These are phyloP conservation scores for Callaeas wilsoni DNA, from an alignment of 2,113 vertebrate species.

Conservation along the genomic window DNA sequence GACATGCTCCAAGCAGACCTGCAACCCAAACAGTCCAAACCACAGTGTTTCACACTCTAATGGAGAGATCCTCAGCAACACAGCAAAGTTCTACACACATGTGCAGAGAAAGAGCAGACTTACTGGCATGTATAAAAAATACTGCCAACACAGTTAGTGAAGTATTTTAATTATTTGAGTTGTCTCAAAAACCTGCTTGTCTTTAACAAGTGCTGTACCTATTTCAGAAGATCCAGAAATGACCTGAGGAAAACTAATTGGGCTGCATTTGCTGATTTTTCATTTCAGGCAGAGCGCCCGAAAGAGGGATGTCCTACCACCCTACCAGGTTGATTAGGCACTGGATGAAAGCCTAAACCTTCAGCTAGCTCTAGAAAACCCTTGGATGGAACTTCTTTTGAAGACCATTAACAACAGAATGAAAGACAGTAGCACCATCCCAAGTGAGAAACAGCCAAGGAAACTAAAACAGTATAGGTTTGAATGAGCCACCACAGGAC, in stretches of 20 bases:
- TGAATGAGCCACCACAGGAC: neutral
- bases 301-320: neutral
- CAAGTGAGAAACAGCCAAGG: neutral
- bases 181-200: neutral
- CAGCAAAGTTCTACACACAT: neutral
- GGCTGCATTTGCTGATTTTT: neutral
- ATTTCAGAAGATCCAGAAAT: neutral
- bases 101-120: neutral
- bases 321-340: neutral
- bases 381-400: neutral
- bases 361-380: neutral
- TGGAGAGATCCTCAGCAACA: neutral
- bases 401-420: neutral
- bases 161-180: neutral
- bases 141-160: neutral
- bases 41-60: neutral
- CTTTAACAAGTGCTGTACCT: neutral
- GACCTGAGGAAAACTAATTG: neutral
- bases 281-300: neutral
- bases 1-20: constrained; percentile 87
- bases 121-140: neutral
- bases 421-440: neutral
- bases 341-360: neutral
- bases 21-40: neutral
- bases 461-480: neutral